Percentiles rank a stretch among this genome's conserved stretches.
Conservation (phyloP, 2,113 vertebrate genomes). For the Brienomyrus brachyistius region DNA sequence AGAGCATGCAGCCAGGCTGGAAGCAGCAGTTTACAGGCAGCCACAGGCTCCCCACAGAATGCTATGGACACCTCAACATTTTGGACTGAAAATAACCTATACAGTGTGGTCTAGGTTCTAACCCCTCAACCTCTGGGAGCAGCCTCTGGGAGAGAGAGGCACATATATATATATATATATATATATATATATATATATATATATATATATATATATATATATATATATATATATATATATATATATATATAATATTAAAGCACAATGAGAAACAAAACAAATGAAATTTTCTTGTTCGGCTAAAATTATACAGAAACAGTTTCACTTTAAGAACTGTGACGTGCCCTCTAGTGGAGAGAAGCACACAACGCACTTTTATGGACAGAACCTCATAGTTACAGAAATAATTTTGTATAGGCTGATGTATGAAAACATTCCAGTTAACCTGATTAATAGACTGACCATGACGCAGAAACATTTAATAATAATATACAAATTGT, state of each 20-base stretch:
- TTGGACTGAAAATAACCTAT: not conserved
- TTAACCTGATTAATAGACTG: not conserved
- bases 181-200: too few species aligned
- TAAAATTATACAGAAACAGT: not conserved
- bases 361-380: not conserved
- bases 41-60: not conserved
- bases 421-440: not conserved
- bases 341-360: conserved; percentile 13
- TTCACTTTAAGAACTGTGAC: not conserved
- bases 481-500: not conserved
- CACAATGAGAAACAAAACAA: too few species aligned
- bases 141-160: not conserved
- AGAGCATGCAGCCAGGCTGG: not conserved
- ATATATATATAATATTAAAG: too few species aligned
- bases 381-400: not conserved
- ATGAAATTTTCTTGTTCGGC: not conserved
- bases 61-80: not conserved
- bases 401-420: not conserved
- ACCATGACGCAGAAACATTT: not conserved
- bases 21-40: not conserved
- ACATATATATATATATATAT: not conserved
- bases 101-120: not conserved
- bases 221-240: too few species aligned
- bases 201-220: too few species aligned
- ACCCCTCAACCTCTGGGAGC: not conserved